phyloP scores from a whole-genome alignment of 1,140 invertebrate genomes.

The Ladona fulva region DNA sequence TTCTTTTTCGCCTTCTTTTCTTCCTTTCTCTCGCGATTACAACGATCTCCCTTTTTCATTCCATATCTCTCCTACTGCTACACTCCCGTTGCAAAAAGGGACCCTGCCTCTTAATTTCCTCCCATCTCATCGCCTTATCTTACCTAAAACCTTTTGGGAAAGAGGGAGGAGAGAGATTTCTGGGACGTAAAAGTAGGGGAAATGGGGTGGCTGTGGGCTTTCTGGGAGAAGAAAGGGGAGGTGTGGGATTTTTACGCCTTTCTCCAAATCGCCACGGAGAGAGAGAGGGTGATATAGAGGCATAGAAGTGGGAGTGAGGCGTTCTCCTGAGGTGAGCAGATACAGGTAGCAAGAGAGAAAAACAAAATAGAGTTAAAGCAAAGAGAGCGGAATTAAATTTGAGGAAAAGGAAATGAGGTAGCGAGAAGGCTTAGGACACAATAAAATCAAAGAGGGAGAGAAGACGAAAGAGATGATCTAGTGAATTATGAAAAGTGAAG shows the following conservation, averaged over 20 bases:
- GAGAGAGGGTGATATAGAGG: background rate
- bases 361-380: background rate
- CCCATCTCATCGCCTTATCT: slow-evolving; percentile 7
- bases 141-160: background rate
- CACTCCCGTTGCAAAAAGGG: too few species aligned
- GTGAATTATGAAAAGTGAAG: too few species aligned
- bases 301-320: background rate
- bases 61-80: background rate
- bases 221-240: background rate
- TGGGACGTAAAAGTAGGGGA: background rate
- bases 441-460: too few species aligned
- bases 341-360: background rate
- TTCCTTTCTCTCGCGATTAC: background rate
- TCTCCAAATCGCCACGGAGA: background rate
- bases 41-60: background rate
- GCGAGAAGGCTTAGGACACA: background rate
- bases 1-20: background rate
- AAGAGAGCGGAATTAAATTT: background rate
- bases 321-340: background rate
- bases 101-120: slow-evolving; percentile 1
- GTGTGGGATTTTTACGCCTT: background rate
- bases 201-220: background rate
- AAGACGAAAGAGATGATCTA: too few species aligned
- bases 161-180: background rate
- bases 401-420: background rate